Conservation (phyloP, 2,888 invertebrate species). For the Xestia c-nigrum region DNA sequence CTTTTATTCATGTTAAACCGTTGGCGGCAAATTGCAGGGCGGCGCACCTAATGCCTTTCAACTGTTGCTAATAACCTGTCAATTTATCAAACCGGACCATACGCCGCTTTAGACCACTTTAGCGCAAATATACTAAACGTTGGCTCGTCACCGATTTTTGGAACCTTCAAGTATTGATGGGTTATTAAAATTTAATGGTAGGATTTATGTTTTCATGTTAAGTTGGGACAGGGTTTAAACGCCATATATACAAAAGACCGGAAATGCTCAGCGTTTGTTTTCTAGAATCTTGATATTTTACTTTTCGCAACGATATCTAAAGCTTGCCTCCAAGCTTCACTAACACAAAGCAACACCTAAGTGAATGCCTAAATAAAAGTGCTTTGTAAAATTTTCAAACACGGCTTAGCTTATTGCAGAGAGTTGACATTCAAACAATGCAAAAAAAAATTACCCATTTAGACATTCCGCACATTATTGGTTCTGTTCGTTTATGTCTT, state of each 20-base stretch:
- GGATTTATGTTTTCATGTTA: constrained; percentile 50
- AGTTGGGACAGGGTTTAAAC: constrained; percentile 10
- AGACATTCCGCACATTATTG: background rate
- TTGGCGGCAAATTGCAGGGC: constrained; percentile 89
- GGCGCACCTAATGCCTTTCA: constrained; percentile 90
- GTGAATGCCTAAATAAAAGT: background rate
- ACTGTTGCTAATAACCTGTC: constrained; percentile 91
- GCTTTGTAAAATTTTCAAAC: background rate
- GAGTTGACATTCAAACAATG: background rate
- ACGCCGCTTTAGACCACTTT: constrained; percentile 77
- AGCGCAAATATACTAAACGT: constrained; percentile 72
- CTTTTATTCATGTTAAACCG: constrained; percentile 86
- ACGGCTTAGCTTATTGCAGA: background rate
- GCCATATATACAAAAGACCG: constrained; percentile 2
- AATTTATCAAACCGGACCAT: constrained; percentile 87
- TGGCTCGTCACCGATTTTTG: constrained; percentile 66
- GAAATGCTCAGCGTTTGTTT: background rate
- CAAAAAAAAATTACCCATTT: background rate
- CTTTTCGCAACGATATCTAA: background rate
- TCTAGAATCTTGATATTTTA: background rate
- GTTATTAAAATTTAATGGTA: constrained; percentile 60
- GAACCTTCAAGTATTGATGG: constrained; percentile 59
- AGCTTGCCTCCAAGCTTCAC: background rate
- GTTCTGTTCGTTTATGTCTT: constrained; percentile 3
- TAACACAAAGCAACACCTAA: background rate